These are phyloP conservation scores for Acrobasis consociella DNA, from an alignment of 2,888 invertebrate genomes.

Conservation along the genomic window DNA sequence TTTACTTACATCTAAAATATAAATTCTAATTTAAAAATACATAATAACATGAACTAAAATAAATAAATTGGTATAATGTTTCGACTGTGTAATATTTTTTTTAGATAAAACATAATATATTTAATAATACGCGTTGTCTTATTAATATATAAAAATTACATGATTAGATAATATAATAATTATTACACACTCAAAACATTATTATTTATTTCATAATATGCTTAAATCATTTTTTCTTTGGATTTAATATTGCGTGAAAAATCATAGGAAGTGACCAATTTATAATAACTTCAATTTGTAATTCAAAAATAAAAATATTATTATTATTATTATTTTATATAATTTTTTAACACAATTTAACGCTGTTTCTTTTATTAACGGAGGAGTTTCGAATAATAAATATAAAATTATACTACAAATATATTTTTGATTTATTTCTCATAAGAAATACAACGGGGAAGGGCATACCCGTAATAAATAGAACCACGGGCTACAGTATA, in stretches of 20 bases:
- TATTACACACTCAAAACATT: constrained; percentile 19
- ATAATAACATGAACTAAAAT: constrained; percentile 27
- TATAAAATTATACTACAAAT: no score
- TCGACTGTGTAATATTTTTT: constrained; percentile 1
- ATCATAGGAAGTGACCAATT: constrained; percentile 36
- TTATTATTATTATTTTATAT: neutral
- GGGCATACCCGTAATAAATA: no score
- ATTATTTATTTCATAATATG: constrained; percentile 23
- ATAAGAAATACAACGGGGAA: no score
- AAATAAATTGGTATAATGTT: constrained; percentile 28
- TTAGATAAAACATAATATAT: constrained; percentile 1
- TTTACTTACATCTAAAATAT: constrained; percentile 28
- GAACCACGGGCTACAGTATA: no score
- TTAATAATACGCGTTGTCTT: neutral
- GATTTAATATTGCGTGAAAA: constrained; percentile 49
- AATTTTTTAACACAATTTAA: neutral
- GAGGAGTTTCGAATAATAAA: no score
- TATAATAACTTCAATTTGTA: constrained; percentile 28
- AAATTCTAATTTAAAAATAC: constrained; percentile 28
- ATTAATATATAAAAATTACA: constrained; percentile 2
- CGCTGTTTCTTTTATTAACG: neutral
- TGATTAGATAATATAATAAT: constrained; percentile 11
- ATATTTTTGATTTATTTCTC: no score
- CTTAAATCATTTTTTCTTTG: constrained; percentile 51
- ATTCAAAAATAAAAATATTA: neutral